A percentile compares a stretch with the other conserved stretches of the same genome.
phyloP scores from a whole-genome alignment of 2,888 invertebrate species.

The Periphyllus acericola region DNA sequence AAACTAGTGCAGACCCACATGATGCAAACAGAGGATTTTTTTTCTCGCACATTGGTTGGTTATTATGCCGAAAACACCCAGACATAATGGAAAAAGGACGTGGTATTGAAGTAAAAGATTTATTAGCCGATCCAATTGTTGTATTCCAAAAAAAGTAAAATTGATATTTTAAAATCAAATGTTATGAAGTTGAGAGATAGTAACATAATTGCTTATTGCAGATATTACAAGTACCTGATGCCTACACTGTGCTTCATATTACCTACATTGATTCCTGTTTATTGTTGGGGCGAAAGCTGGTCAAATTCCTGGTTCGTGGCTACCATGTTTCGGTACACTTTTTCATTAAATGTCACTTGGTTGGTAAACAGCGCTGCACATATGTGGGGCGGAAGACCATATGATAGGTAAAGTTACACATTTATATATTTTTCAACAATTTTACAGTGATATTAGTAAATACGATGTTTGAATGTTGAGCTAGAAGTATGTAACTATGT shows the following conservation, averaged over 20 bases:
- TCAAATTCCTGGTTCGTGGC: constrained; percentile 76
- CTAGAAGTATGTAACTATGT: not conserved
- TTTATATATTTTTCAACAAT: not conserved
- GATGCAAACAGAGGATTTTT: constrained; percentile 93
- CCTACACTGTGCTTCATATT: constrained; percentile 79
- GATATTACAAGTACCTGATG: constrained; percentile 81
- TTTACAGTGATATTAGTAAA: not conserved
- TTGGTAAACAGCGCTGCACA: constrained; percentile 91
- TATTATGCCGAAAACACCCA: constrained; percentile 89
- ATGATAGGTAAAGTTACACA: constrained; percentile 73
- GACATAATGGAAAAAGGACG: constrained; percentile 88
- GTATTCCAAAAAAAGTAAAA: constrained; percentile 86
- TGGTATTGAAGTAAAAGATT: constrained; percentile 84
- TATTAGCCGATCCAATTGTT: constrained; percentile 82
- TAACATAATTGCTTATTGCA: constrained; percentile 65
- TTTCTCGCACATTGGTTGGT: constrained; percentile 96
- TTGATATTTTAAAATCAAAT: constrained; percentile 4
- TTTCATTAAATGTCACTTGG: constrained; percentile 89
- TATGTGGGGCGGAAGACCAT: constrained; percentile 80
- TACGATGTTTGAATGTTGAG: too few species aligned
- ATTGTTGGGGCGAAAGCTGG: constrained; percentile 81
- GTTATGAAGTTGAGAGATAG: not conserved
- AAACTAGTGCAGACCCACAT: constrained; percentile 94
- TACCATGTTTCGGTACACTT: constrained; percentile 80
- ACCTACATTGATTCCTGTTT: constrained; percentile 82